phyloP scores from a whole-genome alignment of 2,113 vertebrate genomes.

The Merops nubicus region DNA sequence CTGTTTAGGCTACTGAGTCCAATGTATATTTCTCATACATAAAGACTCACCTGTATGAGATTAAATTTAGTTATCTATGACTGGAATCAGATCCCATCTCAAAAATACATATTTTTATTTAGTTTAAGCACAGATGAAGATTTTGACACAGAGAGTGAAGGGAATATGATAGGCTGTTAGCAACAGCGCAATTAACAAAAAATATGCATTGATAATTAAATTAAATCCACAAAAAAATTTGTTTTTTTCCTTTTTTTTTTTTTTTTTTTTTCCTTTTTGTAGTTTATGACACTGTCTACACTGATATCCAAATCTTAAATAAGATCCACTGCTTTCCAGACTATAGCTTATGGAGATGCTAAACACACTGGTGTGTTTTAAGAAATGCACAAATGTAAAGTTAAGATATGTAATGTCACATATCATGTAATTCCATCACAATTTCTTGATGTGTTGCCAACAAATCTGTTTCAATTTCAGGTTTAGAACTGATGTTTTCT shows the following conservation, averaged over 20 bases:
- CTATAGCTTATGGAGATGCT: neutral
- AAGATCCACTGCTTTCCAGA: neutral
- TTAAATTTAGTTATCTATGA: neutral
- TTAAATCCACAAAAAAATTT: neutral
- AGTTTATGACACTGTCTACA: neutral
- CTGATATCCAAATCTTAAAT: neutral
- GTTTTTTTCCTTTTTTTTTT: accelerated
- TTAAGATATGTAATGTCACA: slow-evolving; percentile 25
- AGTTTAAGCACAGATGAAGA: neutral
- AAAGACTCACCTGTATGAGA: neutral
- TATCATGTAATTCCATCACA: slow-evolving; percentile 19
- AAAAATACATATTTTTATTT: neutral
- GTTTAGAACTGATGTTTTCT: slow-evolving; percentile 39
- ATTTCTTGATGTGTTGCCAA: slow-evolving; percentile 60
- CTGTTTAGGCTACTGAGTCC: neutral
- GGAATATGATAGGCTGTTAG: neutral
- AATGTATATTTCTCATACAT: neutral
- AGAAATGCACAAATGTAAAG: slow-evolving; percentile 34
- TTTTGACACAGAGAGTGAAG: neutral
- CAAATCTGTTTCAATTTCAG: slow-evolving; percentile 50
- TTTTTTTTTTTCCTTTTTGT: neutral
- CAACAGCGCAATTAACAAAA: neutral
- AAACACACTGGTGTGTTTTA: neutral
- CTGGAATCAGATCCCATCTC: neutral
- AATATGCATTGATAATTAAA: neutral